phyloP scores from a whole-genome alignment of 2,113 vertebrate genomes.

The Lophochroa leadbeateri region DNA sequence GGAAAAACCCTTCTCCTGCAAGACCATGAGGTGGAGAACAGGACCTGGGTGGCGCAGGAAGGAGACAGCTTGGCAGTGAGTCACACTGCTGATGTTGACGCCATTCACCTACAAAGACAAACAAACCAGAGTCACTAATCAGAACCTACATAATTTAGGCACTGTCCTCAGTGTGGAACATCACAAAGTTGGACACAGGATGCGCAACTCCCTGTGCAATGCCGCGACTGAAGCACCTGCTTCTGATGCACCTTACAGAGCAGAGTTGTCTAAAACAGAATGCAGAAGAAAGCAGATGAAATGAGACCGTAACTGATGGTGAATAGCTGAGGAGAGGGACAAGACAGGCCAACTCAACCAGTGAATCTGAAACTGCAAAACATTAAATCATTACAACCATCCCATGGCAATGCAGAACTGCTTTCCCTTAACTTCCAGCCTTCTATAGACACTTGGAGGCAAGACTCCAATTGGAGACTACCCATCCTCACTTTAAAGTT shows the following conservation, averaged over 20 bases:
- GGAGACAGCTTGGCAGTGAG: slow-evolving; percentile 82
- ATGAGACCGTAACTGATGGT: neutral
- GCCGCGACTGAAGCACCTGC: neutral
- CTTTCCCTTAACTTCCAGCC: neutral
- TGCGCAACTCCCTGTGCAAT: neutral
- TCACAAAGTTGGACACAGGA: neutral
- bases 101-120: slow-evolving; percentile 84
- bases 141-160: neutral
- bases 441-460: neutral
- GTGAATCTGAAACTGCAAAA: neutral
- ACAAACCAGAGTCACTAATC: slow-evolving; percentile 47
- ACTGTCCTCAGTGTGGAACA: neutral
- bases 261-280: neutral
- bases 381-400: neutral
- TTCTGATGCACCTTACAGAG: neutral
- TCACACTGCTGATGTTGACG: slow-evolving; percentile 84
- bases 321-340: neutral
- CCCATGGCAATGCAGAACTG: neutral
- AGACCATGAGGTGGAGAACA: slow-evolving; percentile 81
- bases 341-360: neutral
- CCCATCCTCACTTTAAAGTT: neutral
- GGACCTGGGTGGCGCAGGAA: slow-evolving; percentile 80
- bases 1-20: slow-evolving; percentile 93
- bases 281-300: neutral
- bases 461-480: neutral